Evolutionary conservation across 2,797 vertebrate species (phyloP).

Genomic region (Danio jaintianensis): DNA sequence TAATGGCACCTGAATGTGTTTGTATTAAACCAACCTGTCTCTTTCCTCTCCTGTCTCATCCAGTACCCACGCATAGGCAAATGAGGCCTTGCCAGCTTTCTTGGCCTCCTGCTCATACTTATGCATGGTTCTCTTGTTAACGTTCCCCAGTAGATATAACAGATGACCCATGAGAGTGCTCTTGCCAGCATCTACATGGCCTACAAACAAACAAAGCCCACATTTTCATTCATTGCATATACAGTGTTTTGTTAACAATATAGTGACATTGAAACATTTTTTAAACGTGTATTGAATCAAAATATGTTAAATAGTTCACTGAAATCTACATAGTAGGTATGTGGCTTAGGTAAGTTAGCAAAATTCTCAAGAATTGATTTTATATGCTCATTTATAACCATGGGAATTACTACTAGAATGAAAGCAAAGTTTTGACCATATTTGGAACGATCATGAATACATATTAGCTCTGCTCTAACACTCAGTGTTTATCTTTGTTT

Average conservation of each 20-base stretch:
- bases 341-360: too few relatives aligned
- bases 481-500: too few relatives aligned
- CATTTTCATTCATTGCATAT: not conserved
- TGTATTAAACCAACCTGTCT: constrained; percentile 83
- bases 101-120: constrained; percentile 98
- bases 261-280: too few relatives aligned
- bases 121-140: constrained; percentile 99
- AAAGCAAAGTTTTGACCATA: too few relatives aligned
- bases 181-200: constrained; percentile 98
- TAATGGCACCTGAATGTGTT: not conserved
- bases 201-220: constrained; percentile 68
- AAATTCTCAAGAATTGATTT: too few relatives aligned
- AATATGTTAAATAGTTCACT: too few relatives aligned
- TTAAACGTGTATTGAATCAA: too few relatives aligned
- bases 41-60: constrained; percentile 99
- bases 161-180: constrained; percentile 98
- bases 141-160: constrained; percentile 93
- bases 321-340: too few relatives aligned
- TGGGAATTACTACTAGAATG: too few relatives aligned
- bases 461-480: too few relatives aligned
- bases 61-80: constrained; percentile 97
- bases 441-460: too few relatives aligned
- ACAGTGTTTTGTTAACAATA: not conserved
- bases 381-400: too few relatives aligned
- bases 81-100: constrained; percentile 97